phyloP scores from a whole-genome alignment of 2,888 invertebrate species.

The Chymomyza fuscimana region DNA sequence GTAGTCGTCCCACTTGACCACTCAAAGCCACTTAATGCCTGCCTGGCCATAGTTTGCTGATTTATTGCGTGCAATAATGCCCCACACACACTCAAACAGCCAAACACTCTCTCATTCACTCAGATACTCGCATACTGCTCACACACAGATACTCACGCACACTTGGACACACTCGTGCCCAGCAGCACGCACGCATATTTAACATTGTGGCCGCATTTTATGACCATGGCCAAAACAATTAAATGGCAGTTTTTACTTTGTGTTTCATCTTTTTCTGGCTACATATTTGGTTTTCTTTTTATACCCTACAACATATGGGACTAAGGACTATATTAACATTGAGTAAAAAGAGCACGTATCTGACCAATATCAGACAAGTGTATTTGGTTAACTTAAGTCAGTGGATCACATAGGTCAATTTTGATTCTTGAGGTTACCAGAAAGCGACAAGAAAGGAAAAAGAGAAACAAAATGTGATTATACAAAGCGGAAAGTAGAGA shows the following conservation, averaged over 20 bases:
- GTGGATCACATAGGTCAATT: no score
- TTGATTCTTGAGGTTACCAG: no score
- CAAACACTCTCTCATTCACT: conserved; percentile 1
- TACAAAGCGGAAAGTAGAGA: no score
- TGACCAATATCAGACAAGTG: no score
- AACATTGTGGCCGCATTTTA: conserved; percentile 41
- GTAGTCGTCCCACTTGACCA: conserved; percentile 29
- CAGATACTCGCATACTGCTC: no score
- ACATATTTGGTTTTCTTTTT: conserved; percentile 24
- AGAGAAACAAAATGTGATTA: no score
- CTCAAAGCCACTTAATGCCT: conserved; percentile 51
- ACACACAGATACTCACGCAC: neutral
- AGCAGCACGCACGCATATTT: conserved; percentile 4
- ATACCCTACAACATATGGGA: neutral
- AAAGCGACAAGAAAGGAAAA: no score
- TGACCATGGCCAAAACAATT: conserved; percentile 55
- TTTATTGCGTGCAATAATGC: conserved; percentile 65
- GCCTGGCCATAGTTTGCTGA: conserved; percentile 44
- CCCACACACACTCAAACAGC: conserved; percentile 18
- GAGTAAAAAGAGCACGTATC: no score
- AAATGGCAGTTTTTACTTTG: conserved; percentile 43
- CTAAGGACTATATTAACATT: no score
- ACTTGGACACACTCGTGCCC: conserved; percentile 8
- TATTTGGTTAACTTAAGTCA: no score
- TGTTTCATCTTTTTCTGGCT: neutral